Evolutionary conservation across 1,140 invertebrate genomes (phyloP).

Genomic region (Whitmania pigra): DNA sequence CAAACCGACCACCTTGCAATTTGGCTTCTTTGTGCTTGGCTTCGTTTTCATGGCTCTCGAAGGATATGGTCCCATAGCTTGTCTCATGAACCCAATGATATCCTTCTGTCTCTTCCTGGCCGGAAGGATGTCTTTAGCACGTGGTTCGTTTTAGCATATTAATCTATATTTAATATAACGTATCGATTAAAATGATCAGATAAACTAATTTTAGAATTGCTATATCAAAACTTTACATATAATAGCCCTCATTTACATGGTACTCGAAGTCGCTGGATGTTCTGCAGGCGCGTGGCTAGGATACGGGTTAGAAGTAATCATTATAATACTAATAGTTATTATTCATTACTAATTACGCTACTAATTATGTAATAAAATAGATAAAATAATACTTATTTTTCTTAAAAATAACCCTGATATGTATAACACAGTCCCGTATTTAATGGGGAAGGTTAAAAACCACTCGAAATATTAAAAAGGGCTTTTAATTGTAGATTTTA

Average conservation of each 20-base stretch:
- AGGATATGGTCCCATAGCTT: not conserved
- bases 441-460: no score
- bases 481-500: no score
- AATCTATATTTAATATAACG: not conserved
- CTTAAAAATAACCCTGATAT: no score
- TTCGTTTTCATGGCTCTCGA: not conserved
- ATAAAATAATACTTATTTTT: no score
- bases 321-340: not conserved
- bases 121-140: not conserved
- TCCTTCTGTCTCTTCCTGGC: conserved; percentile 2
- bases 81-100: not conserved
- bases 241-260: not conserved
- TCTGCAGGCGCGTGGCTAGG: not conserved
- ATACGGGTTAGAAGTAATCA: not conserved
- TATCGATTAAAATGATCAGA: no score
- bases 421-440: no score
- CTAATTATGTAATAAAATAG: no score
- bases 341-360: not conserved
- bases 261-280: not conserved
- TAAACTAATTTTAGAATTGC: not conserved
- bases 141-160: not conserved
- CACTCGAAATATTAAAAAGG: no score
- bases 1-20: not conserved
- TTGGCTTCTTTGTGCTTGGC: not conserved
- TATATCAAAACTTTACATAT: not conserved